Evolutionary conservation across 2,797 vertebrate species (phyloP).

Genomic region (Rhinogobio ventralis): DNA sequence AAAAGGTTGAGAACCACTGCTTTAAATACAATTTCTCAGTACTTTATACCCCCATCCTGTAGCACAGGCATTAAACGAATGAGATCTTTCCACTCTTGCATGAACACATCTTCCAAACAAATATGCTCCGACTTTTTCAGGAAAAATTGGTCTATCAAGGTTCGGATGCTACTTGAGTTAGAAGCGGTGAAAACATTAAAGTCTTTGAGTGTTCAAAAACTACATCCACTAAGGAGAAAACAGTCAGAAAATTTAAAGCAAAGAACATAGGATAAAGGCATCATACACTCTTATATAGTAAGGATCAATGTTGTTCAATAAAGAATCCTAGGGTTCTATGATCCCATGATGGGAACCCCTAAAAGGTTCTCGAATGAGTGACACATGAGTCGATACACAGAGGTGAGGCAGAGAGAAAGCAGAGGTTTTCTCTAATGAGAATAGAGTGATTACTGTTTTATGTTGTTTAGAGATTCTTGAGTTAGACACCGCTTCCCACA

Average conservation of each 20-base stretch:
- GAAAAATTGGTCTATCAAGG: not conserved
- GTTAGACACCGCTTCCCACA: constrained; percentile 5
- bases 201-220: not conserved
- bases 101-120: not conserved
- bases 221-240: not conserved
- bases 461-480: constrained; percentile 17
- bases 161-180: not conserved
- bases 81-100: not conserved
- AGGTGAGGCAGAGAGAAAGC: constrained; percentile 1
- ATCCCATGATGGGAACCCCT: no score
- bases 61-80: not conserved
- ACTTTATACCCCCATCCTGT: not conserved
- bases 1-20: not conserved
- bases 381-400: constrained; percentile 9
- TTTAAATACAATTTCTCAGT: not conserved
- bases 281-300: not conserved
- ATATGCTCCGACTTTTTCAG: not conserved
- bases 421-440: constrained; percentile 29
- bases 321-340: not conserved
- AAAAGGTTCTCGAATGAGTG: not conserved
- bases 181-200: not conserved
- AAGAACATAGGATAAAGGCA: not conserved
- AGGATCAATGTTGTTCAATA: not conserved
- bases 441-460: constrained; percentile 30
- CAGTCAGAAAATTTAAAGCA: not conserved